These are phyloP conservation scores for Heptranchias perlo DNA, from an alignment of 2,113 vertebrate genomes.

Conservation along the genomic window DNA sequence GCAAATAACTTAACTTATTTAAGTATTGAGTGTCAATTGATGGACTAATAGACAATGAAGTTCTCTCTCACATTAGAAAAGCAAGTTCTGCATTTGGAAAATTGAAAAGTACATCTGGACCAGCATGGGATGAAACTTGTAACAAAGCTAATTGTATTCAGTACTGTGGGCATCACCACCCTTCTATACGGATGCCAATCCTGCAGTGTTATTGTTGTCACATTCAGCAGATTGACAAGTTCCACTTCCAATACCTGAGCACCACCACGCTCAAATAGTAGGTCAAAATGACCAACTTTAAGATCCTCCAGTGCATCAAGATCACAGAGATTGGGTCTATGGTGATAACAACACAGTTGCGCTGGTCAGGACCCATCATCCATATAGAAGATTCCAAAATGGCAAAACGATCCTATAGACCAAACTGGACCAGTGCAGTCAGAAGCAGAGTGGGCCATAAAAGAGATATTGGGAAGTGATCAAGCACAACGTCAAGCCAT, in stretches of 20 bases:
- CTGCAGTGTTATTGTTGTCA: background rate
- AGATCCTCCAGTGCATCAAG: background rate
- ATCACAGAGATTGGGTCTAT: background rate
- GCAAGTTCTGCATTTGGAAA: background rate
- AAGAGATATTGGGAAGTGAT: background rate
- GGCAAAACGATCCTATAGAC: background rate
- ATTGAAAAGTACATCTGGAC: background rate
- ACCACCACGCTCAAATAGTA: background rate
- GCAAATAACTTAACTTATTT: background rate
- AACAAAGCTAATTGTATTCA: background rate
- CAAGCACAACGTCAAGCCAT: background rate
- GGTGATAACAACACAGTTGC: background rate
- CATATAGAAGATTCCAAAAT: background rate
- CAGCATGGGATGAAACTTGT: background rate
- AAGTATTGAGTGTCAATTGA: background rate
- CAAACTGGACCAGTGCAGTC: background rate
- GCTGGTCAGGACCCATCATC: background rate
- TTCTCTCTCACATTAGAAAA: background rate
- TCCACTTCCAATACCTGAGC: background rate
- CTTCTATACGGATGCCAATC: background rate
- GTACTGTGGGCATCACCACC: background rate
- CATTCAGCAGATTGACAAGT: background rate
- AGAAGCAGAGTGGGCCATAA: background rate
- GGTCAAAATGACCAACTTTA: background rate
- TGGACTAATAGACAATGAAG: background rate